These are phyloP conservation scores for Blera fallax DNA, from an alignment of 2,888 invertebrate genomes.

Conservation along the genomic window DNA sequence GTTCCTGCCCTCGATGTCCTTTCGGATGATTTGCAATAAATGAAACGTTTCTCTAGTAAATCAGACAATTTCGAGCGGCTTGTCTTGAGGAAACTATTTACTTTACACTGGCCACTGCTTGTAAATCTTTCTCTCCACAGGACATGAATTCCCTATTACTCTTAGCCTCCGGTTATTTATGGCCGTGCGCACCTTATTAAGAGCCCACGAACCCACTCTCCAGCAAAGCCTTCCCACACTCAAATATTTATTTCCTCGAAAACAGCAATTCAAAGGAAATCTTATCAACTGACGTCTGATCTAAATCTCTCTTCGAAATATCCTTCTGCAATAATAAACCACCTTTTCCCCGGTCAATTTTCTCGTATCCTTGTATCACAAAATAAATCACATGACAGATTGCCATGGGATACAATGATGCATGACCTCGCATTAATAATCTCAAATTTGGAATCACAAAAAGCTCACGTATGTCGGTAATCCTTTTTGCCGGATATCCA, in stretches of 20 bases:
- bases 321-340: slow-evolving; percentile 32
- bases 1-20: no score
- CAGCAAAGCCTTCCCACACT: background rate
- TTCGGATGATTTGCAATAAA: no score
- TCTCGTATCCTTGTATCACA: slow-evolving; percentile 28
- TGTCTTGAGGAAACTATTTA: no score
- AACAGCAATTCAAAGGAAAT: slow-evolving; percentile 46
- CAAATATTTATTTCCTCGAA: background rate
- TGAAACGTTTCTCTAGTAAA: no score
- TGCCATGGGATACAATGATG: slow-evolving; percentile 63
- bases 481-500: slow-evolving; percentile 62
- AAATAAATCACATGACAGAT: slow-evolving; percentile 73
- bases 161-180: no score
- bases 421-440: slow-evolving; percentile 71
- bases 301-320: slow-evolving; percentile 61
- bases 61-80: no score
- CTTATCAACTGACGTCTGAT: slow-evolving; percentile 65
- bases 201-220: no score
- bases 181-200: no score
- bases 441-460: slow-evolving; percentile 64
- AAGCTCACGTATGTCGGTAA: slow-evolving; percentile 71
- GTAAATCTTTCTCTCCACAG: no score
- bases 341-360: background rate
- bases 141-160: no score
- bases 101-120: no score